Evolutionary conservation across 2,888 invertebrate genomes (phyloP).

Genomic region (Sinodicranocentrus sp.): DNA sequence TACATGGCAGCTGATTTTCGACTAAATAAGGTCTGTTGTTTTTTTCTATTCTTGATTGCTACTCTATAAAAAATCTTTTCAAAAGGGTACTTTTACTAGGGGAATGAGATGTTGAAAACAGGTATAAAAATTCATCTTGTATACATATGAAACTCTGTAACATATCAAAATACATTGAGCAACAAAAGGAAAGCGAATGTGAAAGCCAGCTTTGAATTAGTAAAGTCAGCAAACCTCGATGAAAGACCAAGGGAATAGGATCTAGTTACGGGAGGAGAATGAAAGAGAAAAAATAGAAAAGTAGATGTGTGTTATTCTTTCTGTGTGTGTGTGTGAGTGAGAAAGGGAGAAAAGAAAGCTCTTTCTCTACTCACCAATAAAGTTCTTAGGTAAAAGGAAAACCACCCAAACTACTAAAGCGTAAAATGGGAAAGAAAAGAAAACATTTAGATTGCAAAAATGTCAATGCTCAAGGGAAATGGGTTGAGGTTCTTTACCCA

Average conservation of each 20-base stretch:
- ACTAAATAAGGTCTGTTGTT: no score
- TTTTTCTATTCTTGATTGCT: no score
- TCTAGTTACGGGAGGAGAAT: background rate
- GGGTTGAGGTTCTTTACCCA: slow-evolving; percentile 63
- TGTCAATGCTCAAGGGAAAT: slow-evolving; percentile 69
- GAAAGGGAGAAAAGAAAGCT: slow-evolving; percentile 1
- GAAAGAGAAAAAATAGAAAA: background rate
- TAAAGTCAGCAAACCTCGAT: slow-evolving; percentile 69
- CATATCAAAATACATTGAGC: no score
- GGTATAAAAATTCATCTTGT: no score
- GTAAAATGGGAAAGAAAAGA: slow-evolving; percentile 67
- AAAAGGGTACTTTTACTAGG: no score
- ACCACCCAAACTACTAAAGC: slow-evolving; percentile 63
- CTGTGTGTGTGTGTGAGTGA: background rate
- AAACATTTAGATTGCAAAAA: slow-evolving; percentile 69
- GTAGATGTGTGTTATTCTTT: background rate
- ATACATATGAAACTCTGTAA: no score
- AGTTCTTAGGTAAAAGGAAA: slow-evolving; percentile 53
- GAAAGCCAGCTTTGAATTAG: slow-evolving; percentile 59
- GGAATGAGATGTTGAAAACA: no score
- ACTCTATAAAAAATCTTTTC: no score
- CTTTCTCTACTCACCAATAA: slow-evolving; percentile 42
- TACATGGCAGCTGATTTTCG: no score
- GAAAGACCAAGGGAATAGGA: slow-evolving; percentile 34
- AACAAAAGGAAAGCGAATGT: slow-evolving; percentile 17